A percentile compares a stretch with the other conserved stretches of the same genome.
phyloP scores from a whole-genome alignment of 2,888 invertebrate genomes.

The Ischnura elegans region DNA sequence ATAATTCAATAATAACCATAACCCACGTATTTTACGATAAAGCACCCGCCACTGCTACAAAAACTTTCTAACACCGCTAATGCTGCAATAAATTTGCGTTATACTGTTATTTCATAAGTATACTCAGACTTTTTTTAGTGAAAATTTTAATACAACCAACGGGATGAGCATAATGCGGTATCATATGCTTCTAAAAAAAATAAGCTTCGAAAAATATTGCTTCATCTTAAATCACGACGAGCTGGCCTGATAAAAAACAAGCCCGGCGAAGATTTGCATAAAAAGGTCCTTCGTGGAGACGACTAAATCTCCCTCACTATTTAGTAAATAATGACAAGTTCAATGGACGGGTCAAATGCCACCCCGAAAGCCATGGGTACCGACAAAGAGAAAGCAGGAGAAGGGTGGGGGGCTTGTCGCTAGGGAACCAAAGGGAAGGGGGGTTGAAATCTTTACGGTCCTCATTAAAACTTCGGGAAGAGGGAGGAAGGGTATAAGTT shows the following conservation, averaged over 20 bases:
- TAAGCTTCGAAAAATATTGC: background rate
- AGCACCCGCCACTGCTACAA: too few species aligned
- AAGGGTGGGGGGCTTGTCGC: background rate
- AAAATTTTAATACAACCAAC: too few species aligned
- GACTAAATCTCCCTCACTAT: background rate
- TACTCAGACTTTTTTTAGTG: too few species aligned
- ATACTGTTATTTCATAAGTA: too few species aligned
- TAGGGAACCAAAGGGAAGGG: background rate
- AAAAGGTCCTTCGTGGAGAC: background rate
- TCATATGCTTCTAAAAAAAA: background rate
- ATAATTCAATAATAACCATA: too few species aligned
- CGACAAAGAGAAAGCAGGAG: background rate
- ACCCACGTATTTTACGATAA: too few species aligned
- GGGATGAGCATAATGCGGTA: background rate
- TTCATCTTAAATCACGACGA: background rate
- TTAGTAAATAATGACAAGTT: background rate
- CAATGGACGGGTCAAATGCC: background rate
- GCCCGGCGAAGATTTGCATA: background rate
- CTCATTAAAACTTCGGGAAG: background rate
- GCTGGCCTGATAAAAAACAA: background rate
- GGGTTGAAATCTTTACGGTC: background rate
- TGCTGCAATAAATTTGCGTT: too few species aligned
- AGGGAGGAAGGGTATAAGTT: background rate
- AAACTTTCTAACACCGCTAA: too few species aligned
- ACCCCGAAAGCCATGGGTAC: background rate